Evolutionary conservation across 2,797 vertebrate species (phyloP).

Genomic region (Molossus molossus): DNA sequence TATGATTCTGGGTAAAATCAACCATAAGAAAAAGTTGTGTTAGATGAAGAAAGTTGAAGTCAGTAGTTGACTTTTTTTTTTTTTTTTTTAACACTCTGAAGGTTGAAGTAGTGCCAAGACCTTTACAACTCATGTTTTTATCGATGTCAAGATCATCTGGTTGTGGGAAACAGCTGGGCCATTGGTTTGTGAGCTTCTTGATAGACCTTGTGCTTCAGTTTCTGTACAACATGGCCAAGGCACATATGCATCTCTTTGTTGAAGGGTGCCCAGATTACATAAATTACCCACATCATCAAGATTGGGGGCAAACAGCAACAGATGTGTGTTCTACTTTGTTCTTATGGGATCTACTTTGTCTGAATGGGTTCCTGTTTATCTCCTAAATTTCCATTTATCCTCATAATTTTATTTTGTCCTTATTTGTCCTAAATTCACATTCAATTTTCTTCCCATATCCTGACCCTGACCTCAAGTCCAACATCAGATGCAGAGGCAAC

Average conservation of each 20-base stretch:
- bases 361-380: background rate
- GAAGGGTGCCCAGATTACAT: background rate
- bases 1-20: background rate
- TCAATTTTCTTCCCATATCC: background rate
- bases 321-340: background rate
- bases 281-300: background rate
- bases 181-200: background rate
- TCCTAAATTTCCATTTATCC: background rate
- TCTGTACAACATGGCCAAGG: background rate
- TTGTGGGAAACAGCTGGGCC: background rate
- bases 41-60: background rate
- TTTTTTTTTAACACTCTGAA: background rate
- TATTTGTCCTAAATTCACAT: background rate
- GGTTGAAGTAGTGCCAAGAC: background rate
- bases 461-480: background rate
- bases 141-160: background rate
- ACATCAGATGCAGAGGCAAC: background rate
- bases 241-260: background rate
- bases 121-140: background rate
- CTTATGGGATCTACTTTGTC: background rate
- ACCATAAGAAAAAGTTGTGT: background rate
- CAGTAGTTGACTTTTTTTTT: background rate
- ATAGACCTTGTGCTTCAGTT: background rate
- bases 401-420: background rate
- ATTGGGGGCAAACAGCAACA: background rate